Conservation (phyloP, 2,888 invertebrate species). For the Diarsia brunnea region DNA sequence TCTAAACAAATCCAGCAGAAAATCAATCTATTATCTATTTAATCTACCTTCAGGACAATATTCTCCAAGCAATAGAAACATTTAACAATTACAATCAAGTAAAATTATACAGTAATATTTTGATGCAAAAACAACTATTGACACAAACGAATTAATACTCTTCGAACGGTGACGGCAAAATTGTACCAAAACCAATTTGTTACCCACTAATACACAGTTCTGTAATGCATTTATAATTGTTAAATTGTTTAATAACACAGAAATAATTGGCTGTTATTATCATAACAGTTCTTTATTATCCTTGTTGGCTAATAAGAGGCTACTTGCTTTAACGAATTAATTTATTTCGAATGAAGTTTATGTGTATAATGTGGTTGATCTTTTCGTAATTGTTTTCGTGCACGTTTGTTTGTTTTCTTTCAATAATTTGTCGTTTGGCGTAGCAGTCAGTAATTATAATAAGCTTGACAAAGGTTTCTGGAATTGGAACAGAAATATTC, state of each 20-base stretch:
- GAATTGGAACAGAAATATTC: not conserved
- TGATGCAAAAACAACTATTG: slow-evolving; percentile 24
- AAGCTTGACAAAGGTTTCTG: not conserved
- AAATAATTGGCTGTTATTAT: slow-evolving; percentile 51
- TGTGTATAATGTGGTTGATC: not conserved
- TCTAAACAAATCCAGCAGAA: too few species aligned
- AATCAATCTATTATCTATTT: not conserved
- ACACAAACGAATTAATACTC: slow-evolving; percentile 20
- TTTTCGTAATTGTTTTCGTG: not conserved
- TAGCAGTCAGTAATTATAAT: not conserved
- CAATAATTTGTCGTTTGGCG: not conserved
- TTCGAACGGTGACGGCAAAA: slow-evolving; percentile 39
- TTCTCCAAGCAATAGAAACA: not conserved
- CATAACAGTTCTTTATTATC: slow-evolving; percentile 42
- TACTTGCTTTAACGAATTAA: slow-evolving; percentile 20
- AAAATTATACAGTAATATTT: slow-evolving; percentile 14
- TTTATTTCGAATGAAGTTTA: slow-evolving; percentile 33
- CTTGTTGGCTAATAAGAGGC: slow-evolving; percentile 27
- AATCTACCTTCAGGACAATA: not conserved
- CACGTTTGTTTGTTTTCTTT: not conserved
- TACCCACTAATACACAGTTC: slow-evolving; percentile 28
- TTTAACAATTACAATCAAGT: not conserved
- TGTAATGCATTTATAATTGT: slow-evolving; percentile 68
- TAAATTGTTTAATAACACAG: slow-evolving; percentile 66
- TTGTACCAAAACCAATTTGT: slow-evolving; percentile 48